Evolutionary conservation across 2,888 invertebrate species (phyloP), one percentile per base, ranked within the genome.

Genomic region (Anarsia innoxiella): DNA sequence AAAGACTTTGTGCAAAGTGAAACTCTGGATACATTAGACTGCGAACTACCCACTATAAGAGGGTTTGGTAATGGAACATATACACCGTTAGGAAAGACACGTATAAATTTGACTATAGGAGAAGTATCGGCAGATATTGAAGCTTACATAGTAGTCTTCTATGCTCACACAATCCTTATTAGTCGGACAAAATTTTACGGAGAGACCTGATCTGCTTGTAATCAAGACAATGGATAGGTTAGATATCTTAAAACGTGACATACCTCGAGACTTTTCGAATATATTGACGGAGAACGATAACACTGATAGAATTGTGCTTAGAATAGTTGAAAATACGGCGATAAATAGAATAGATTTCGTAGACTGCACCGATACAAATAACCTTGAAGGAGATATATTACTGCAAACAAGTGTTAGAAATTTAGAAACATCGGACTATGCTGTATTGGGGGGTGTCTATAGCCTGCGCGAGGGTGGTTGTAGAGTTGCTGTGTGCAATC

Each of bases 111-210:
- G 6, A 33, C 33, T 8, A n/a, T 33, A 5, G 33, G 33, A 2
- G 33, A 33, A 25, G 25, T 33, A 4, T 12, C 25, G 13, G 23
- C 25, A 13, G 25, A 33, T 9, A 33, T 33, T 5, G 33, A 33
- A 25, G 33, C 25, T 13, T 33, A 33, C 10, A 13, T 33, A 6
- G 33, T 33, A 13, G 33, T 3, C 23, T 1, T 12, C 13, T n/a
- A 14, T 33, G 23, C 12, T 33, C 12, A 11, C 8, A 23, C 25
- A 33, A 12, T n/a, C 33, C 1, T n/a, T 33, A 9, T 11, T 25
- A 10, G 16, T 33, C 2, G 25, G 33, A 11, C 33, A 33, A 25
- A 25, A 33, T n/a, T 33, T 33, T n/a, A 25, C 33, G 1, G 33
- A 33, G 13, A 8, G 23, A n/a, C 23, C 12, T 9, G 33, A 33